phyloP scores from a whole-genome alignment of 2,888 invertebrate species.

The Hydropsyche betteni region DNA sequence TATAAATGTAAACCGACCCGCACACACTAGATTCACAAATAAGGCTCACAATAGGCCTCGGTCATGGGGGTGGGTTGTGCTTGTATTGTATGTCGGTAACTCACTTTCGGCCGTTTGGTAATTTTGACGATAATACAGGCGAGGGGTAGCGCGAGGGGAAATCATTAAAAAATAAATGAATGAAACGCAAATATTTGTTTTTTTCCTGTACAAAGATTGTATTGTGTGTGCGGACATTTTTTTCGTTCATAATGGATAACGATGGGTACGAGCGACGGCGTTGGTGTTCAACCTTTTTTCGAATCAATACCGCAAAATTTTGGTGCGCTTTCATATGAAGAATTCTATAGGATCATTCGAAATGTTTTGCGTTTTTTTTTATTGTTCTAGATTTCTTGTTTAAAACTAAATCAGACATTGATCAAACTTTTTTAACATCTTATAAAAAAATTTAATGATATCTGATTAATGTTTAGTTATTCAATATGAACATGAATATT shows the following conservation, averaged over 20 bases:
- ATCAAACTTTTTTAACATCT: too few relatives aligned
- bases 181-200: constrained; percentile 51
- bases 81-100: not conserved
- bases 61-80: not conserved
- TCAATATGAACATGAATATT: too few relatives aligned
- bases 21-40: constrained; percentile 17
- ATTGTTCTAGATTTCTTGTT: too few relatives aligned
- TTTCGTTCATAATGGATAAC: constrained; percentile 47
- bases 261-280: constrained; percentile 26
- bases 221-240: constrained; percentile 51
- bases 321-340: too few relatives aligned
- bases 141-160: not conserved
- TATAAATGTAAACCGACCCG: constrained; percentile 14
- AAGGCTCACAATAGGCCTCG: not conserved
- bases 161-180: constrained; percentile 51
- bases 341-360: too few relatives aligned
- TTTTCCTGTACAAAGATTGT: constrained; percentile 50
- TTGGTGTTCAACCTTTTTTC: constrained; percentile 27
- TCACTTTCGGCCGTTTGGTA: constrained; percentile 2
- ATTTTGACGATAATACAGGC: too few relatives aligned
- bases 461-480: too few relatives aligned
- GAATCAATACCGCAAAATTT: not conserved
- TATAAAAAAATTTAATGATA: too few relatives aligned
- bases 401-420: too few relatives aligned
- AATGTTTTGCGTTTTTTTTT: too few relatives aligned